A percentile compares a stretch with the other conserved stretches of the same genome.
phyloP scores from a whole-genome alignment of 1,140 invertebrate species.

The Brachionus koreanus region DNA sequence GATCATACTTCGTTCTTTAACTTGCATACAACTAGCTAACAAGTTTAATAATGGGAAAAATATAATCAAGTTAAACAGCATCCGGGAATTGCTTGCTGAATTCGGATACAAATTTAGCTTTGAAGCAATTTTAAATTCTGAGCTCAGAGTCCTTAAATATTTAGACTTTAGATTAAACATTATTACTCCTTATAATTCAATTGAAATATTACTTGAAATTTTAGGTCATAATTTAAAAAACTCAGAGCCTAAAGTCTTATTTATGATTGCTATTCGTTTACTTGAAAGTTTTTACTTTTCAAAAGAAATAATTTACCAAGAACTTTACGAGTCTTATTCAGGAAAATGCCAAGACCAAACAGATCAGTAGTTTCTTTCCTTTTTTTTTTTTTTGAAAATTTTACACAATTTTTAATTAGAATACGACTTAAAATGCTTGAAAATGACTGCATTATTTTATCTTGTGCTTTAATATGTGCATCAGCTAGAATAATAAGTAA shows the following conservation, averaged over 20 bases:
- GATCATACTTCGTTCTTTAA: neutral
- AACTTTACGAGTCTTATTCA: neutral
- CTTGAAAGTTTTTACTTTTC: constrained; percentile 21
- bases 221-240: constrained; percentile 10
- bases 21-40: constrained; percentile 21
- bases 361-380: neutral
- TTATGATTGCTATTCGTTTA: neutral
- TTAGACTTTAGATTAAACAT: constrained; percentile 14
- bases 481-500: neutral
- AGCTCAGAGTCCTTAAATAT: constrained; percentile 7
- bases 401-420: neutral
- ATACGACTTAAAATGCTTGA: neutral
- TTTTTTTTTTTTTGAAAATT: neutral
- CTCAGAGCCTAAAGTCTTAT: neutral
- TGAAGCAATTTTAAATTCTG: constrained; percentile 27
- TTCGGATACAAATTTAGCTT: neutral
- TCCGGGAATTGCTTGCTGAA: neutral
- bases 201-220: constrained; percentile 32
- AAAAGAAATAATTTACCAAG: neutral
- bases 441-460: constrained; percentile 2
- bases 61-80: neutral
- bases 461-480: neutral
- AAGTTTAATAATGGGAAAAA: neutral
- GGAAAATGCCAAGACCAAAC: neutral
- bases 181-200: neutral